These are phyloP conservation scores for Brachyhypopomus gauderio DNA, from an alignment of 2,113 vertebrate species.

Conservation along the genomic window DNA sequence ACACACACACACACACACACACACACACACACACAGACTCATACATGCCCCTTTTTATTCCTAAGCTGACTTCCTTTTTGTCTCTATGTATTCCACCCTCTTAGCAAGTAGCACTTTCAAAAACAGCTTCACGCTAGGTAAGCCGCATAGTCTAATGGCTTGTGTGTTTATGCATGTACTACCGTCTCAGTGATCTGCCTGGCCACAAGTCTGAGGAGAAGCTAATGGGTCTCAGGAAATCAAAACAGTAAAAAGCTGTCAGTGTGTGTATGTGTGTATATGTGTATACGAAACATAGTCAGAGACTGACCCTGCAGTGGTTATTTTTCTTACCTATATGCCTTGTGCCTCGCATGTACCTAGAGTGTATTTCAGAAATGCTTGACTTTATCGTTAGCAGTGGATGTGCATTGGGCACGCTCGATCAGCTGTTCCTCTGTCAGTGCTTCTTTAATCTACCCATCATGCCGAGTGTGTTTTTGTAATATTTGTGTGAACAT, in stretches of 20 bases:
- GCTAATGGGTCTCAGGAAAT: neutral
- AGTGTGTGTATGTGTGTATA: neutral
- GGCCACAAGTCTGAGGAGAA: conserved; percentile 9
- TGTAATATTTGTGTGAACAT: conserved; percentile 10
- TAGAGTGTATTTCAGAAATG: neutral
- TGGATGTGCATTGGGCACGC: too few species aligned
- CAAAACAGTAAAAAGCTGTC: neutral
- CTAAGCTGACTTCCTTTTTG: conserved; percentile 18
- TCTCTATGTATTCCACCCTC: conserved; percentile 29
- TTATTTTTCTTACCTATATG: neutral
- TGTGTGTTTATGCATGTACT: conserved; percentile 42
- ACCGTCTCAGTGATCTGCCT: neutral
- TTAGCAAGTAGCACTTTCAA: conserved; percentile 84
- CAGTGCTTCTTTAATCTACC: neutral
- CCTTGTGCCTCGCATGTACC: neutral
- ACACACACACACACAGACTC: neutral
- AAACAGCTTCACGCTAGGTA: conserved; percentile 86
- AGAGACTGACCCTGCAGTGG: neutral
- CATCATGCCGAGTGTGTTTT: too few species aligned
- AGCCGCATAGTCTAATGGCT: conserved; percentile 54
- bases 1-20: neutral
- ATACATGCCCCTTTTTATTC: too few species aligned
- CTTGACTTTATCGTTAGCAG: conserved; percentile 6
- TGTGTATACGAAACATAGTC: neutral
- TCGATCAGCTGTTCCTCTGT: neutral